Conservation (phyloP, 1,140 invertebrate species). For the Drosophila pruinosa region DNA sequence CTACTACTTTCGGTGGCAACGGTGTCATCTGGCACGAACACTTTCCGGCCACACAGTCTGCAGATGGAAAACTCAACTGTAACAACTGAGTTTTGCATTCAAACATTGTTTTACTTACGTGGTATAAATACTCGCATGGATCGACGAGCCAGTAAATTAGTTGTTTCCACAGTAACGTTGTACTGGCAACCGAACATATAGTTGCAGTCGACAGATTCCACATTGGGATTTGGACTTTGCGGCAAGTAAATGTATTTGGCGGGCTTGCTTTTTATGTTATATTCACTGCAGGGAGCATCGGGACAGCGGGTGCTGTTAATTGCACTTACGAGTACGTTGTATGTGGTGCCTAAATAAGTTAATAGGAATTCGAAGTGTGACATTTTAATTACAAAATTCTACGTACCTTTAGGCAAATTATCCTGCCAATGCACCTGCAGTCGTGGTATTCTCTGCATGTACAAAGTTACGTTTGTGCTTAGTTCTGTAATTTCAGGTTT, state of each 20-base stretch:
- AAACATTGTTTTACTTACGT: conserved; percentile 30
- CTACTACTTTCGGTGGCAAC: conserved; percentile 52
- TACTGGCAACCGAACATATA: conserved; percentile 77
- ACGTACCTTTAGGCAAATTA: conserved; percentile 64
- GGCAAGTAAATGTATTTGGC: conserved; percentile 47
- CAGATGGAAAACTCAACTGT: no score
- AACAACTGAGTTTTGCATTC: no score
- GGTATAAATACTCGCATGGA: conserved; percentile 53
- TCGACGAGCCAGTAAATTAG: conserved; percentile 54
- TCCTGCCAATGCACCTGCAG: conserved; percentile 70
- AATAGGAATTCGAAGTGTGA: no score
- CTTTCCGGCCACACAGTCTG: conserved; percentile 62
- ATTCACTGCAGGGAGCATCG: conserved; percentile 68
- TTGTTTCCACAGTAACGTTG: conserved; percentile 69
- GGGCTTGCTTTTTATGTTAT: conserved; percentile 64
- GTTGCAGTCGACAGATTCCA: conserved; percentile 67
- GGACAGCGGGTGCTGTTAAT: conserved; percentile 65
- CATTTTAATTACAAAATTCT: not conserved
- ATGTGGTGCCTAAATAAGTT: conserved; percentile 53
- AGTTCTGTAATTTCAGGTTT: conserved; percentile 50
- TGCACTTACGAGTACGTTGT: conserved; percentile 70
- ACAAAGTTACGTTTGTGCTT: conserved; percentile 59
- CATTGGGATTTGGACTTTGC: conserved; percentile 57
- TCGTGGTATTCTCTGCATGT: conserved; percentile 61
- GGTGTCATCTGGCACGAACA: conserved; percentile 59